Evolutionary conservation across 2,888 invertebrate species (phyloP).

Genomic region (Phengaris alcon): DNA sequence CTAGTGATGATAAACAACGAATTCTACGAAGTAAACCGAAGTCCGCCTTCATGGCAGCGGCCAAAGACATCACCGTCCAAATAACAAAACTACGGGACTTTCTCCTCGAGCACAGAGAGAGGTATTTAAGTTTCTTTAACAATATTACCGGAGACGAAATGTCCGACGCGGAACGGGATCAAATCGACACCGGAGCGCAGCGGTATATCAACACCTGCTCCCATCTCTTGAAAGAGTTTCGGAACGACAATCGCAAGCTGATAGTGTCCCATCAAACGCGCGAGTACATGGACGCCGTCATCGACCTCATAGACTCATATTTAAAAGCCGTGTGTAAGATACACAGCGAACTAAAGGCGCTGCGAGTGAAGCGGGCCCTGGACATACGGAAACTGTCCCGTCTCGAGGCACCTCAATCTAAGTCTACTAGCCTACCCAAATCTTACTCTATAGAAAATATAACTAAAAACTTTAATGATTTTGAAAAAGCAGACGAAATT

Average conservation of each 20-base stretch:
- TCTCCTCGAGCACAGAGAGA: slow-evolving; percentile 88
- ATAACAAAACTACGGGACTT: slow-evolving; percentile 89
- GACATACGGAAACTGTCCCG: slow-evolving; percentile 90
- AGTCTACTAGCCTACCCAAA: slow-evolving; percentile 57
- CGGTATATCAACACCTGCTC: slow-evolving; percentile 90
- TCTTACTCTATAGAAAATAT: slow-evolving; percentile 53
- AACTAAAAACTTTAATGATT: slow-evolving; percentile 44
- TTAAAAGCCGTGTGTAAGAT: slow-evolving; percentile 91
- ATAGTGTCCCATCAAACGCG: slow-evolving; percentile 81
- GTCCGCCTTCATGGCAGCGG: slow-evolving; percentile 83
- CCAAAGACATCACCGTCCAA: slow-evolving; percentile 87
- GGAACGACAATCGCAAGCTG: slow-evolving; percentile 80
- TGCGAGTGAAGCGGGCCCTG: slow-evolving; percentile 90
- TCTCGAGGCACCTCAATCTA: slow-evolving; percentile 73
- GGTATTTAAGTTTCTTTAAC: slow-evolving; percentile 90
- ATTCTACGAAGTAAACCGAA: slow-evolving; percentile 73
- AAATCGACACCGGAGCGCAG: slow-evolving; percentile 92
- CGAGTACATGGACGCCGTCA: slow-evolving; percentile 87
- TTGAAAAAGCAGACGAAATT: slow-evolving; percentile 44
- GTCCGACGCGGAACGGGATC: slow-evolving; percentile 91
- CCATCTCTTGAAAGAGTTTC: slow-evolving; percentile 86
- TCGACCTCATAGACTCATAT: slow-evolving; percentile 87
- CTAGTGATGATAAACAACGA: slow-evolving; percentile 73
- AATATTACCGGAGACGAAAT: slow-evolving; percentile 85
- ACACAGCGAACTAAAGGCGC: slow-evolving; percentile 92